phyloP scores from a whole-genome alignment of 2,113 vertebrate species.

The Azemiops feae region DNA sequence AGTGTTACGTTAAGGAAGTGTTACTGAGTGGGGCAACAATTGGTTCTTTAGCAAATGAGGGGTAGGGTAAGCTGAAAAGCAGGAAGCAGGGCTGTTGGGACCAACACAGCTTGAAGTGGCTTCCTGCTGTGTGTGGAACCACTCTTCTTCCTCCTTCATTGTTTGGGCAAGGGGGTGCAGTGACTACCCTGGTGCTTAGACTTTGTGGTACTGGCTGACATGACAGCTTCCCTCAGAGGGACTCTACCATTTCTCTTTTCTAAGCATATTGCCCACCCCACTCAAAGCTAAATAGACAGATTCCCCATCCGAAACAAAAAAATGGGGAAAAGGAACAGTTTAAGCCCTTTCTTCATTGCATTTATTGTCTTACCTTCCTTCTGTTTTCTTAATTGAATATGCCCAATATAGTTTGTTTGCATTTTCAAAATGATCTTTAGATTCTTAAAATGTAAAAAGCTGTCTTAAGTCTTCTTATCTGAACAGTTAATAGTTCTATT shows the following conservation, averaged over 20 bases:
- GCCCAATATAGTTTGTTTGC: not conserved
- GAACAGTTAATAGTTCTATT: not conserved
- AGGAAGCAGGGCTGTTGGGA: not conserved
- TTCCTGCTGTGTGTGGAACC: not conserved
- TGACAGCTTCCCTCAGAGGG: not conserved
- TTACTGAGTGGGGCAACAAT: not conserved
- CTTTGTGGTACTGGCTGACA: not conserved
- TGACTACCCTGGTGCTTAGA: not conserved
- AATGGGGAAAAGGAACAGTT: not conserved
- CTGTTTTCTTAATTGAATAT: not conserved
- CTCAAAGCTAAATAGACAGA: not conserved
- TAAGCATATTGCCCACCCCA: not conserved
- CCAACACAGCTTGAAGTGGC: not conserved
- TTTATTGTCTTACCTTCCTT: not conserved
- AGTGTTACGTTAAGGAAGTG: not conserved
- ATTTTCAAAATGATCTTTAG: not conserved
- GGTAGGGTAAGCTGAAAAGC: not conserved
- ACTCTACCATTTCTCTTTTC: not conserved
- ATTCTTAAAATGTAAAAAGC: not conserved
- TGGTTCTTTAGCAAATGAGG: not conserved
- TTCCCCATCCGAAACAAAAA: not conserved
- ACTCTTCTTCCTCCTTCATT: not conserved
- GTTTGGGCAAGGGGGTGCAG: not conserved
- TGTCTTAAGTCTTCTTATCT: not conserved
- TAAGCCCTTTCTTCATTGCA: not conserved